These are phyloP conservation scores for Mixornis gularis DNA, from an alignment of 2,113 vertebrate species.

Conservation along the genomic window DNA sequence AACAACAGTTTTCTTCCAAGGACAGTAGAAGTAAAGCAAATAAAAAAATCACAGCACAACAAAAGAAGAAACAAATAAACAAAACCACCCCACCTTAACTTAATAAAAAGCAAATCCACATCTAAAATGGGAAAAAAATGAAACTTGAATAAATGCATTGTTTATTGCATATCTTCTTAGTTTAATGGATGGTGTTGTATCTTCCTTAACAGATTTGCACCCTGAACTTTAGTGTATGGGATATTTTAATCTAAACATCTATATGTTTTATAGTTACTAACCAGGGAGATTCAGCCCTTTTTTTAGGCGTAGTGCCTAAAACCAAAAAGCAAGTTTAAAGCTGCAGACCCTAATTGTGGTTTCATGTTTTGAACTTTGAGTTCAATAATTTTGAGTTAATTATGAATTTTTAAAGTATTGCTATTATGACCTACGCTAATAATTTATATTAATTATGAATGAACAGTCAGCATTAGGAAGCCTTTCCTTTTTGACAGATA, in stretches of 20 bases:
- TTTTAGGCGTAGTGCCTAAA: not conserved
- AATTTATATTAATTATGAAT: not conserved
- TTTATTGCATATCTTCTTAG: not conserved
- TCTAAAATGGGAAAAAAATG: not conserved
- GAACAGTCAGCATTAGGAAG: not conserved
- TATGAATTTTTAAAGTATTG: not conserved
- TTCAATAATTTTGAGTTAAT: not conserved
- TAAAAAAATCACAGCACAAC: not conserved
- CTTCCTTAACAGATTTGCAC: not conserved
- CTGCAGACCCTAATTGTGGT: not conserved
- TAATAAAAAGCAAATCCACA: not conserved
- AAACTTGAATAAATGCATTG: not conserved
- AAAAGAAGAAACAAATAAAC: not conserved
- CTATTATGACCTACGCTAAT: not conserved
- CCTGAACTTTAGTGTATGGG: not conserved
- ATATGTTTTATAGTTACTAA: not conserved
- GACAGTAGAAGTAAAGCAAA: not conserved
- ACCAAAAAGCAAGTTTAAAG: not conserved
- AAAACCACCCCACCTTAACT: accelerated
- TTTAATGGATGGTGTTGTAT: not conserved
- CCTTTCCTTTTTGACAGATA: not conserved
- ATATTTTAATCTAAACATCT: not conserved
- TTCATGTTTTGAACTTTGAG: not conserved
- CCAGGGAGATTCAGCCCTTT: not conserved
- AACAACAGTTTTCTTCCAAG: not conserved